These are phyloP conservation scores for Lycopodina hypogea DNA, from an alignment of 37 sponge, comb jelly and placozoan genomes.

Conservation along the genomic window DNA sequence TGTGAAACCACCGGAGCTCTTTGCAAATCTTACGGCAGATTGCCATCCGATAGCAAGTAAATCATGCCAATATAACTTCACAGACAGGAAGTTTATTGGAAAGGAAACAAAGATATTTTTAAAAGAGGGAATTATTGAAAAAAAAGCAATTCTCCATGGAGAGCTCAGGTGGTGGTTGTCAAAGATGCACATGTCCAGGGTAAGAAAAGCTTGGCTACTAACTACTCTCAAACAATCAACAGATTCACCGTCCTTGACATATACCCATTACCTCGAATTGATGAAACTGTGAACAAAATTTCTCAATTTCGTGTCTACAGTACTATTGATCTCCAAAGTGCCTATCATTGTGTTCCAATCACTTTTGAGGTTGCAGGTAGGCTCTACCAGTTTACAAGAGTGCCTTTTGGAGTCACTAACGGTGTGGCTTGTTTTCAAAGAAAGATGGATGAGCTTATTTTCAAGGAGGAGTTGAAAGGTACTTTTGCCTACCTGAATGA, in stretches of 20 bases:
- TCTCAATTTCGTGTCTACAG: conserved; percentile 7
- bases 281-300: background rate
- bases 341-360: background rate
- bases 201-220: background rate
- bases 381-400: conserved; percentile 18
- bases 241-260: background rate
- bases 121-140: conserved; percentile 1
- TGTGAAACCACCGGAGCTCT: conserved; percentile 3
- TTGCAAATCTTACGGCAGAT: conserved; percentile 5
- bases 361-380: background rate
- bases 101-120: background rate
- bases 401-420: conserved; percentile 10
- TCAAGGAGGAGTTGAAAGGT: background rate
- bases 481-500: conserved; percentile 5
- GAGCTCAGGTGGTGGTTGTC: conserved; percentile 1
- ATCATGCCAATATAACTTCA: background rate
- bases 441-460: background rate
- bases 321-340: conserved; percentile 6
- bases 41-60: conserved; percentile 5
- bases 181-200: background rate
- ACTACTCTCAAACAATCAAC: conserved; percentile 16
- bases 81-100: background rate
- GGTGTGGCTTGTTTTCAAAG: conserved; percentile 18
- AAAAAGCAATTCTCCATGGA: background rate
- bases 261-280: conserved; percentile 6